A percentile compares a stretch with the other conserved stretches of the same genome.
Evolutionary conservation across 2,888 invertebrate species (phyloP).

Genomic region (Tetanocera ferruginea): DNA sequence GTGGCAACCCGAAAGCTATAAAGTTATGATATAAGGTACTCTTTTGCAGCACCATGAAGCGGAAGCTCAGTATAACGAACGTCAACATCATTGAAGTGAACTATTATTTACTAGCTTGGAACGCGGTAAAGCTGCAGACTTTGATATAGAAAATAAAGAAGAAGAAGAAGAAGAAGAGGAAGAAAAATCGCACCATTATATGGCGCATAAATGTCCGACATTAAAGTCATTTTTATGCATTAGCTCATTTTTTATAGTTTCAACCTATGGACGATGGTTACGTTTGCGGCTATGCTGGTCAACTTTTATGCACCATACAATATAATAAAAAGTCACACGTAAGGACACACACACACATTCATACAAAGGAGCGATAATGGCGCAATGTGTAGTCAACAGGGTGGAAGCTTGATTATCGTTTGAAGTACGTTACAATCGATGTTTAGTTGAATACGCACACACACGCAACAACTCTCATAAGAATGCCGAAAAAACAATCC

Average conservation of each 20-base stretch:
- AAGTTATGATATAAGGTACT: background rate
- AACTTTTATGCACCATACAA: no score
- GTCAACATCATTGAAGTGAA: constrained; percentile 3
- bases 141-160: background rate
- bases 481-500: no score
- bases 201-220: constrained; percentile 10
- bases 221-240: constrained; percentile 29
- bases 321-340: no score
- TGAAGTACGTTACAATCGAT: no score
- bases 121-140: background rate
- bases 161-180: background rate
- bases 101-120: constrained; percentile 8
- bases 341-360: no score
- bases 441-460: no score
- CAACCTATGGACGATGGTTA: background rate
- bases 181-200: constrained; percentile 2
- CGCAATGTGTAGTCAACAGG: no score
- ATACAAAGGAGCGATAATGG: no score
- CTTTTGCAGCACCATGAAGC: background rate
- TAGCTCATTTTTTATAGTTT: constrained; percentile 2
- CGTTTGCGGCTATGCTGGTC: no score
- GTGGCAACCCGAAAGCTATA: background rate
- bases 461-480: no score
- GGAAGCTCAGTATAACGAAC: constrained; percentile 3
- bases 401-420: no score